phyloP scores from a whole-genome alignment of 2,888 invertebrate species.

The Blera fallax region DNA sequence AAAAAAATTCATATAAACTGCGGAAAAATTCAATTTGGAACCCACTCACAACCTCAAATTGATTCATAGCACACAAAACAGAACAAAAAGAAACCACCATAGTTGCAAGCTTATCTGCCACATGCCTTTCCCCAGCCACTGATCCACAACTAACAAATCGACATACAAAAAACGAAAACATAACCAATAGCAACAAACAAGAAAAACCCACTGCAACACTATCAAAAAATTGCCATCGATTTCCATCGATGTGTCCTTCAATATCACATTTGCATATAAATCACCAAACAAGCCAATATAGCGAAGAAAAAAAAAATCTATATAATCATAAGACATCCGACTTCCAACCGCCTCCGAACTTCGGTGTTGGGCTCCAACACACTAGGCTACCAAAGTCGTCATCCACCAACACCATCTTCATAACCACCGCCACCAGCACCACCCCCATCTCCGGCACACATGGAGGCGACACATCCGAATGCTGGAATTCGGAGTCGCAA shows the following conservation, averaged over 20 bases:
- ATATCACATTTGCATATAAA: constrained; percentile 72
- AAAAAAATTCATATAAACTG: constrained; percentile 65
- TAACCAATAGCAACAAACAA: constrained; percentile 25
- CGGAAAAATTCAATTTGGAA: constrained; percentile 73
- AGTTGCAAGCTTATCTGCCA: constrained; percentile 61
- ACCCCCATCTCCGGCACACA: constrained; percentile 12
- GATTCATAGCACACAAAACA: constrained; percentile 68
- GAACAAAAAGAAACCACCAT: constrained; percentile 38
- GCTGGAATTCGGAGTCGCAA: constrained; percentile 61
- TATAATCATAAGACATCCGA: constrained; percentile 65
- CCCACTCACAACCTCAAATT: constrained; percentile 69
- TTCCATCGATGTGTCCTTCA: constrained; percentile 72
- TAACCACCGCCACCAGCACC: not conserved
- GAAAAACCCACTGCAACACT: constrained; percentile 66
- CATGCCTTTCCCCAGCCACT: constrained; percentile 15
- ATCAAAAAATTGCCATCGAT: constrained; percentile 73
- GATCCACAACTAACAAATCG: constrained; percentile 70
- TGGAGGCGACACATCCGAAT: constrained; percentile 58
- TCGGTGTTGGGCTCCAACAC: not conserved
- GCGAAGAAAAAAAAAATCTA: constrained; percentile 29
- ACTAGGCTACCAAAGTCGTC: constrained; percentile 50
- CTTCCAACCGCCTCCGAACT: constrained; percentile 25
- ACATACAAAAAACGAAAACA: constrained; percentile 18
- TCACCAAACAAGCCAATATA: constrained; percentile 72
- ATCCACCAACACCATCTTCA: constrained; percentile 1